These are phyloP conservation scores for Halictus quadricinctus DNA, from an alignment of 2,888 invertebrate genomes.

Conservation along the genomic window DNA sequence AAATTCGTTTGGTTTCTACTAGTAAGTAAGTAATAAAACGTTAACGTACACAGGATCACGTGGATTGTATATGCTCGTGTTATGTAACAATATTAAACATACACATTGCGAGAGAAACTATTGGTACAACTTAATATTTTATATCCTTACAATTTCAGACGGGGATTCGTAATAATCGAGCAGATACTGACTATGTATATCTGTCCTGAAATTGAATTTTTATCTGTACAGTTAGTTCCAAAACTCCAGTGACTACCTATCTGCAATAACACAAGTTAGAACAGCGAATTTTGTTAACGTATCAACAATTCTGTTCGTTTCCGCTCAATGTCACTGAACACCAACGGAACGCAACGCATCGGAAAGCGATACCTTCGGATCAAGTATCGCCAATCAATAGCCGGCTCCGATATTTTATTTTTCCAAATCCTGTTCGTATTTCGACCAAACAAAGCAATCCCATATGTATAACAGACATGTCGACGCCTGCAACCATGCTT, in stretches of 20 bases:
- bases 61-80: too few species aligned
- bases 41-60: too few species aligned
- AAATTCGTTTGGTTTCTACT: too few species aligned
- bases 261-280: not conserved
- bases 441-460: constrained; percentile 21
- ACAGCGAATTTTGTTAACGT: not conserved
- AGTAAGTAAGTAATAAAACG: too few species aligned
- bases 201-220: not conserved
- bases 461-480: constrained; percentile 4
- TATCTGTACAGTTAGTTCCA: not conserved
- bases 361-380: not conserved
- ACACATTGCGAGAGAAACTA: too few species aligned
- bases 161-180: too few species aligned
- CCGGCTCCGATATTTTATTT: constrained; percentile 4
- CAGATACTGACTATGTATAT: too few species aligned
- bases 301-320: not conserved
- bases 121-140: too few species aligned
- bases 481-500: constrained; percentile 36
- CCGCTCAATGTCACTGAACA: not conserved
- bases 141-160: too few species aligned
- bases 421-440: constrained; percentile 28
- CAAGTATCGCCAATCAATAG: not conserved
- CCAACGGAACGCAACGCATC: not conserved
- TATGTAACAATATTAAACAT: too few species aligned
- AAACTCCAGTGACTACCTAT: not conserved